Evolutionary conservation across 2,797 vertebrate species (phyloP).

Genomic region (Sphenodon punctatus): DNA sequence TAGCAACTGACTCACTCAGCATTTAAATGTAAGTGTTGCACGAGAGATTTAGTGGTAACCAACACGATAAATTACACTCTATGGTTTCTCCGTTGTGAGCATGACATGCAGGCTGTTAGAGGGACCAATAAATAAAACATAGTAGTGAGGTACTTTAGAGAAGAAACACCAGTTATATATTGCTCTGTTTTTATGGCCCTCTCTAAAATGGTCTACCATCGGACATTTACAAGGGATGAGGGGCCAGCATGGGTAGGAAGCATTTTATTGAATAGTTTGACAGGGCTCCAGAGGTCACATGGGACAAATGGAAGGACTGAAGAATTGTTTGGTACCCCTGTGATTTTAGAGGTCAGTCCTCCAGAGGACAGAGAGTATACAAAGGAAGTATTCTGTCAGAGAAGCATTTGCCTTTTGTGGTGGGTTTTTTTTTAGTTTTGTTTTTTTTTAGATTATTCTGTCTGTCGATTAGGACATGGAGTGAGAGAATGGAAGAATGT

Average conservation of each 20-base stretch:
- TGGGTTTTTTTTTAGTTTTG: not conserved
- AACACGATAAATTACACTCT: slow-evolving; percentile 15
- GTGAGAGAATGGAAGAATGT: slow-evolving; percentile 43
- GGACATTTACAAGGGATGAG: not conserved
- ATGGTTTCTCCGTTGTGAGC: slow-evolving; percentile 10
- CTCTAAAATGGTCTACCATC: not conserved
- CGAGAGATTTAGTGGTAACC: slow-evolving; percentile 43
- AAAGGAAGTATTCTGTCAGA: slow-evolving; percentile 55
- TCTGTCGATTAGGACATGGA: slow-evolving; percentile 63
- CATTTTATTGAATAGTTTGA: not conserved
- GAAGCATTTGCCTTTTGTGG: slow-evolving; percentile 61
- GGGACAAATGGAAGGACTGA: slow-evolving; percentile 6
- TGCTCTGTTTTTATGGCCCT: not conserved
- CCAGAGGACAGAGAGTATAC: slow-evolving; percentile 41
- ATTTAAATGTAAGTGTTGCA: slow-evolving; percentile 51
- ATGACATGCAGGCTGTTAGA: not conserved
- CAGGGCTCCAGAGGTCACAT: not conserved
- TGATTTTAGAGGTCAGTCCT: slow-evolving; percentile 13
- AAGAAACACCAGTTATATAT: not conserved
- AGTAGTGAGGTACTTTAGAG: not conserved
- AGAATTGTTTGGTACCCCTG: not conserved
- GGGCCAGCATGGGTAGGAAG: not conserved
- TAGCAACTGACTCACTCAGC: slow-evolving; percentile 57
- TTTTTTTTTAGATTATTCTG: slow-evolving; percentile 49
- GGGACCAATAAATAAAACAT: slow-evolving; percentile 13